Percentiles rank a stretch among this genome's conserved stretches.
phyloP scores from a whole-genome alignment of 2,888 invertebrate genomes.

The Plagodis dolabraria region DNA sequence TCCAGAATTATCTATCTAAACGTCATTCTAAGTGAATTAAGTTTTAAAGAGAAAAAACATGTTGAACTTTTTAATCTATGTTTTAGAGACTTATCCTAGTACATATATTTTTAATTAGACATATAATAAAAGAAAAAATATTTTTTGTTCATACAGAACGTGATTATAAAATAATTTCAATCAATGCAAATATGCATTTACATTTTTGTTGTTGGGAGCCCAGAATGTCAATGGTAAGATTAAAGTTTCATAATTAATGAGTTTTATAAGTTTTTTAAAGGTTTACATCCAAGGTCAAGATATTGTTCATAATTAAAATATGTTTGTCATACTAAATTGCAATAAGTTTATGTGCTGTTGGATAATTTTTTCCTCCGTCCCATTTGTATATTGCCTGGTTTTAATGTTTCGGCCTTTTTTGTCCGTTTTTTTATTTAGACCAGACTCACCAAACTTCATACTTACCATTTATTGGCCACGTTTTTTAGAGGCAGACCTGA shows the following conservation, averaged over 20 bases:
- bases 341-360: slow-evolving; percentile 33
- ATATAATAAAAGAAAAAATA: slow-evolving; percentile 31
- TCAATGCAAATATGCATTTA: slow-evolving; percentile 45
- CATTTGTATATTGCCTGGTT: slow-evolving; percentile 40
- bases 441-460: slow-evolving; percentile 49
- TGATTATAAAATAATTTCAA: slow-evolving; percentile 25
- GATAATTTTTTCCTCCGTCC: slow-evolving; percentile 30
- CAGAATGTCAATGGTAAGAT: slow-evolving; percentile 6
- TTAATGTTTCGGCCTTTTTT: slow-evolving; percentile 34
- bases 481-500: slow-evolving; percentile 43
- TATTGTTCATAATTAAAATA: slow-evolving; percentile 52
- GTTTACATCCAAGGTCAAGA: slow-evolving; percentile 30
- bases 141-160: slow-evolving; percentile 43
- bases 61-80: slow-evolving; percentile 58
- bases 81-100: slow-evolving; percentile 36
- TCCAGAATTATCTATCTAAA: slow-evolving; percentile 33
- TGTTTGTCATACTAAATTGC: slow-evolving; percentile 26
- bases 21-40: slow-evolving; percentile 44
- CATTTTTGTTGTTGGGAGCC: slow-evolving; percentile 27
- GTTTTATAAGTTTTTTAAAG: slow-evolving; percentile 15
- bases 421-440: slow-evolving; percentile 29
- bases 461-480: slow-evolving; percentile 51
- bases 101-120: slow-evolving; percentile 43
- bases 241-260: slow-evolving; percentile 18
- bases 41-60: slow-evolving; percentile 58